Evolutionary conservation across 35 echinoderm and acorn worm species (phyloP), one percentile per base, ranked within the genome.

Genomic region (Ophiothrix spiculata): DNA sequence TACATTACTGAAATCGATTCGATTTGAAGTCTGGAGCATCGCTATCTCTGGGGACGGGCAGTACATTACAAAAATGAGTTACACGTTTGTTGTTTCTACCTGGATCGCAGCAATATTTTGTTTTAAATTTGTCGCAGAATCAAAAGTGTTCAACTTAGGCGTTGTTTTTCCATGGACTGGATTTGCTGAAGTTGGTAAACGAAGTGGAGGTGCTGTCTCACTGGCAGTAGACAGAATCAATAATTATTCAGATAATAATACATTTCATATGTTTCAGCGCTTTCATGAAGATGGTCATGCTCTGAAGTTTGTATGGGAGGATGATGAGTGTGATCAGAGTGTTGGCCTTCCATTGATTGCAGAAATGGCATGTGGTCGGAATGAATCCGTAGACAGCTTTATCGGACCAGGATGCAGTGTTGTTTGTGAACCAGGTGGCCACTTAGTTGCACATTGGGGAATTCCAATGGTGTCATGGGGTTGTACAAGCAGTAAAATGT

Each of bases 401-500:
- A 95, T 95, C 46, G 93, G 93, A 0, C 84, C 78, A 0, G 93
- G 88, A 0, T 95, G 93, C 39, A 90, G 89, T 64, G 74, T 87
- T 56, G 85, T 91, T 23, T 95, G 93, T 45, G 89, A 95, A 77
- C 93, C 93, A 0, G 85, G 79, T 28, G 93, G 88, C 1, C 69
- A 91, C 13, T 56, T 95, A 12, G 84, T 86, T 16, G 84, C 93
- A 33, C 38, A 85, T n/a, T 91, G 88, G 93, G 74, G 79, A 0
- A 75, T 90, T 10, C 93, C 93, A 11, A 90, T 95, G 79, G 82
- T 95, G 0, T 95, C 93, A 0, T 95, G 88, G 88, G 93, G 93
- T 0, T 95, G 93, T 35, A 81, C 88, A 0, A 87, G 85, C 1
- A 46, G 37, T 19, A 85, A 36, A 1, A 34, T 95, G 29, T 95